Conservation (phyloP, 2,797 vertebrate genomes). For the Lophius americanus region DNA sequence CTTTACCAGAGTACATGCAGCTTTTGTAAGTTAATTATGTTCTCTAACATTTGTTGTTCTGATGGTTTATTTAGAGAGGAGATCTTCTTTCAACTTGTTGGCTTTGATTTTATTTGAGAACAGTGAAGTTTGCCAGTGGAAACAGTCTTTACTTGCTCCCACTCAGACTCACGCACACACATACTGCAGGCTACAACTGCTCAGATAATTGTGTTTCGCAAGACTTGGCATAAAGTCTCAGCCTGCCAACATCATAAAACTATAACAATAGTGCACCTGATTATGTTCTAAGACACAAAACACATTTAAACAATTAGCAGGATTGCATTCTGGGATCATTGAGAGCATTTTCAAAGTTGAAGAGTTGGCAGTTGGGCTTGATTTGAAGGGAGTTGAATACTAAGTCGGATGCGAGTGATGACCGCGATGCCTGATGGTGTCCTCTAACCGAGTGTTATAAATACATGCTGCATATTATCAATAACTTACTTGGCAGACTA, state of each 20-base stretch:
- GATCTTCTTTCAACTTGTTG: conserved; percentile 26
- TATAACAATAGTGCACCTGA: conserved; percentile 34
- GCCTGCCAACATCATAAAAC: conserved; percentile 17
- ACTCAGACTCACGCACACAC: conserved; percentile 40
- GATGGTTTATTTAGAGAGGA: neutral
- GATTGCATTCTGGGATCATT: conserved; percentile 4
- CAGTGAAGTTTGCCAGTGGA: conserved; percentile 37
- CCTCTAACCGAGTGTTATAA: conserved; percentile 28
- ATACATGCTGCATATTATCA: conserved; percentile 27
- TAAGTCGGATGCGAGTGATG: conserved; percentile 14
- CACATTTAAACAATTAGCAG: conserved; percentile 27
- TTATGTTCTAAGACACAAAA: neutral
- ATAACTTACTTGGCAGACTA: conserved; percentile 8
- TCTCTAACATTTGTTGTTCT: neutral
- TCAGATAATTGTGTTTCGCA: conserved; percentile 24
- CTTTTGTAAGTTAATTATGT: too few relatives aligned
- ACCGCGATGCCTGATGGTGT: neutral
- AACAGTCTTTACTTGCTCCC: conserved; percentile 39
- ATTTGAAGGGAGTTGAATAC: conserved; percentile 11
- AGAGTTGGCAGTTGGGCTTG: conserved; percentile 19
- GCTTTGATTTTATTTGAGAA: conserved; percentile 28
- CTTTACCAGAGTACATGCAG: too few relatives aligned
- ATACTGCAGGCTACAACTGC: conserved; percentile 14
- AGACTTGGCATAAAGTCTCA: conserved; percentile 23
- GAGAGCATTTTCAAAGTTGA: conserved; percentile 1